phyloP scores from a whole-genome alignment of 2,888 invertebrate species.

The Nomada lathburiana region DNA sequence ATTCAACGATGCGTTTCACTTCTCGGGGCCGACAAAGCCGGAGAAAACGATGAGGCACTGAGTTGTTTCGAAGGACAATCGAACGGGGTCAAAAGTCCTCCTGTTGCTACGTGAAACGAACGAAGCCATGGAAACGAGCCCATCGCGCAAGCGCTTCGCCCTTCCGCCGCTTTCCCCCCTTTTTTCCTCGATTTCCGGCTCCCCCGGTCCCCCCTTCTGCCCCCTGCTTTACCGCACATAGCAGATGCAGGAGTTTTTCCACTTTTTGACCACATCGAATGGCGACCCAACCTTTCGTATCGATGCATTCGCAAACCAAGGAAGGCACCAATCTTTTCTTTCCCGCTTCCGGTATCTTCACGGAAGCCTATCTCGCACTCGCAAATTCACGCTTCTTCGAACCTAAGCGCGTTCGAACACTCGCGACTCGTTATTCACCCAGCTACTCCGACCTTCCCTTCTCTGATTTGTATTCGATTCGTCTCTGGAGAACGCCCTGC shows the following conservation, averaged over 20 bases:
- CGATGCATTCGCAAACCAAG: neutral
- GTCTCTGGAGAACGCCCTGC: conserved; percentile 45
- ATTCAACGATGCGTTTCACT: conserved; percentile 63
- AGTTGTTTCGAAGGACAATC: conserved; percentile 77
- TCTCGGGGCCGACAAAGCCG: conserved; percentile 55
- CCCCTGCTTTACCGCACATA: neutral
- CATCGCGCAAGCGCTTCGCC: conserved; percentile 70
- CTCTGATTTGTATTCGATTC: conserved; percentile 58
- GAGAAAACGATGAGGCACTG: conserved; percentile 63
- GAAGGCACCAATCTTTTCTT: neutral
- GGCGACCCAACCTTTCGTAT: neutral
- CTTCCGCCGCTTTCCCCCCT: conserved; percentile 60
- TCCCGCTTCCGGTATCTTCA: conserved; percentile 3
- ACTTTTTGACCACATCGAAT: conserved; percentile 29
- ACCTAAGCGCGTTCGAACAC: conserved; percentile 13
- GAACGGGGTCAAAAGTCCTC: conserved; percentile 79
- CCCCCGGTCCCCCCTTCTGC: conserved; percentile 13
- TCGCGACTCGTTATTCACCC: conserved; percentile 26
- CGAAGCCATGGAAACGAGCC: conserved; percentile 75
- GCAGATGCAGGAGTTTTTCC: conserved; percentile 55
- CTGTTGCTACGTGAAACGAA: conserved; percentile 76
- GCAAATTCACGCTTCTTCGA: conserved; percentile 14
- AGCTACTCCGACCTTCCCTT: conserved; percentile 38
- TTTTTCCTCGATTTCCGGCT: conserved; percentile 67
- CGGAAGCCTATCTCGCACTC: conserved; percentile 8